phyloP scores from a whole-genome alignment of 2,888 invertebrate species.

The Habrosyne pyritoides region DNA sequence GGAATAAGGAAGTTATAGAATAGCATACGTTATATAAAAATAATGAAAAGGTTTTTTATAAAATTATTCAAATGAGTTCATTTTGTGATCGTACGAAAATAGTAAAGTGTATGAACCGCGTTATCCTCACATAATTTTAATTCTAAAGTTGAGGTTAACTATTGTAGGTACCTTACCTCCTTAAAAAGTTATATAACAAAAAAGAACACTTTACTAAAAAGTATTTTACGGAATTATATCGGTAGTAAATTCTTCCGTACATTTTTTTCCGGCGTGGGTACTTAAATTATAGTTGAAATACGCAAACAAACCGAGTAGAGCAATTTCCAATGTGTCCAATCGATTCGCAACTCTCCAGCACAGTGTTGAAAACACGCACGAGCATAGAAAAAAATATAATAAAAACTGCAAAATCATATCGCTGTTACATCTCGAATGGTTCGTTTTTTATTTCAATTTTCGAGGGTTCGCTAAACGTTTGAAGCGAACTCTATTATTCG shows the following conservation, averaged over 20 bases:
- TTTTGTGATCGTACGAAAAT: no score
- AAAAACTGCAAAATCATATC: slow-evolving; percentile 82
- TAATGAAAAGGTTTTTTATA: no score
- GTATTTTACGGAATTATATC: not conserved
- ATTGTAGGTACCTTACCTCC: no score
- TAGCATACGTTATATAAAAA: no score
- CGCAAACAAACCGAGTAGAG: slow-evolving; percentile 20
- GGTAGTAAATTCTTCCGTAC: not conserved
- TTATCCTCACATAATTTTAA: no score
- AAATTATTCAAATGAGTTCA: no score
- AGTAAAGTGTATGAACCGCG: no score
- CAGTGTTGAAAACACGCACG: slow-evolving; percentile 70
- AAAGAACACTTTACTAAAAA: not conserved
- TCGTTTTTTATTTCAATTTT: slow-evolving; percentile 80
- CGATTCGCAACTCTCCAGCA: slow-evolving; percentile 58
- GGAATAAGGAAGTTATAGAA: slow-evolving; percentile 31
- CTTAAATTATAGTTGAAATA: slow-evolving; percentile 14
- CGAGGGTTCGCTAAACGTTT: slow-evolving; percentile 81
- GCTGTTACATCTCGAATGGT: slow-evolving; percentile 81
- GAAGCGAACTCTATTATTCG: slow-evolving; percentile 81
- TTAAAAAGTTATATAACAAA: not conserved
- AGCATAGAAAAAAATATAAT: slow-evolving; percentile 57
- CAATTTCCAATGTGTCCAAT: slow-evolving; percentile 52
- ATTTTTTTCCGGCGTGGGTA: slow-evolving; percentile 1
- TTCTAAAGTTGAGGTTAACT: no score